Evolutionary conservation across 2,113 vertebrate genomes (phyloP).

Genomic region (Epinephelus cyanopodus): DNA sequence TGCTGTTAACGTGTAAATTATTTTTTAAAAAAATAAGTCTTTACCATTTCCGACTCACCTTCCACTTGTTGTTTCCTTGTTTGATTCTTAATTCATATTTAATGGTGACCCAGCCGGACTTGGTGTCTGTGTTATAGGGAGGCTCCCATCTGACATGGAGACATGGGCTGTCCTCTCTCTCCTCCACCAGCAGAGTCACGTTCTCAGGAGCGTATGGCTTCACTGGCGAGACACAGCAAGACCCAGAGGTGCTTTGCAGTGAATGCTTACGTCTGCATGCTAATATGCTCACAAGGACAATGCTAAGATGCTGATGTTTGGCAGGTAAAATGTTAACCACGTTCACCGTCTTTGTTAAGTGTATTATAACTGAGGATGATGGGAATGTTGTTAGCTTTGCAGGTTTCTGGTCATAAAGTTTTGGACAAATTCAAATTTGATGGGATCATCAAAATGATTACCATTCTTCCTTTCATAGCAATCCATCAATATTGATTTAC

Average conservation of each 20-base stretch:
- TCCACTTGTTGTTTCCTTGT: constrained; percentile 83
- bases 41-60: constrained; percentile 72
- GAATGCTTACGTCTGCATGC: not conserved
- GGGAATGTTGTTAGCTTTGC: not conserved
- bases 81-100: constrained; percentile 88
- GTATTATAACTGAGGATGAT: not conserved
- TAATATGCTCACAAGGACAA: not conserved
- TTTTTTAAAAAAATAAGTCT: not conserved
- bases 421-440: not conserved
- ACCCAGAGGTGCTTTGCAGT: not conserved
- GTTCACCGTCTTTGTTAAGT: not conserved
- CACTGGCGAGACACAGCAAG: constrained; percentile 79
- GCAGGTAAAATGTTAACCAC: not conserved
- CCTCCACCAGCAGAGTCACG: constrained; percentile 75
- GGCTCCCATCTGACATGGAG: constrained; percentile 84
- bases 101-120: constrained; percentile 85
- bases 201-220: constrained; percentile 88
- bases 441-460: not conserved
- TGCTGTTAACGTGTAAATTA: not conserved
- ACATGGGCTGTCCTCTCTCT: constrained; percentile 53
- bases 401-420: not conserved
- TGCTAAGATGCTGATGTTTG: not conserved
- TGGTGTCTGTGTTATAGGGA: constrained; percentile 77
- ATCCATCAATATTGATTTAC: not conserved
- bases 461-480: not conserved